These are phyloP conservation scores for Eupleurogrammus muticus DNA, from an alignment of 2,797 vertebrate species.

Conservation along the genomic window DNA sequence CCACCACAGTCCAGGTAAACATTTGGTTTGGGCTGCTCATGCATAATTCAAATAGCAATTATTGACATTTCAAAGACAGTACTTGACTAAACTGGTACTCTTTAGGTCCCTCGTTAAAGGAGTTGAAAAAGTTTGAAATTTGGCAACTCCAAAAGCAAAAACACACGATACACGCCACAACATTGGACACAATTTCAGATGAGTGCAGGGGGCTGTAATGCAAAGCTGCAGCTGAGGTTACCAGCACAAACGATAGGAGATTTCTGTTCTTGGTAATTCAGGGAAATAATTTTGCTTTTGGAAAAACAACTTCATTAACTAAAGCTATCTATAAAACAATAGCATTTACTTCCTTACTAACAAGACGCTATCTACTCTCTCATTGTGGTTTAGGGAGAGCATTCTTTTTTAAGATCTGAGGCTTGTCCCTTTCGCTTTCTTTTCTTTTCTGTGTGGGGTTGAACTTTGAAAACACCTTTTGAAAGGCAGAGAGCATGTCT, in stretches of 20 bases:
- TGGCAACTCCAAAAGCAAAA: not conserved
- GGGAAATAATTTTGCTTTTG: too few relatives aligned
- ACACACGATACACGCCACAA: not conserved
- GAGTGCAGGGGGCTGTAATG: not conserved
- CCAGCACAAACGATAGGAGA: not conserved
- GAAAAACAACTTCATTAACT: too few relatives aligned
- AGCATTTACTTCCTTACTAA: too few relatives aligned
- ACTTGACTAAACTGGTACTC: not conserved
- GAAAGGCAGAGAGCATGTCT: too few relatives aligned
- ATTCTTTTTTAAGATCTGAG: too few relatives aligned
- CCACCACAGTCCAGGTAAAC: constrained; percentile 10
- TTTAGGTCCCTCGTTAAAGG: not conserved
- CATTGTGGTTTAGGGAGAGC: too few relatives aligned
- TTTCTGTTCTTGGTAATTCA: too few relatives aligned
- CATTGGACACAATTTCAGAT: not conserved
- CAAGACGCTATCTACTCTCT: too few relatives aligned
- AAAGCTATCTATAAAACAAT: too few relatives aligned
- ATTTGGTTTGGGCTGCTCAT: constrained; percentile 6
- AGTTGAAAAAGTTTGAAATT: not conserved
- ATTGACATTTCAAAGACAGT: not conserved
- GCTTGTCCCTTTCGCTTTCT: too few relatives aligned
- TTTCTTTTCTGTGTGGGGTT: too few relatives aligned
- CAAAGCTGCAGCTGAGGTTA: not conserved
- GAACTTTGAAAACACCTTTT: too few relatives aligned
- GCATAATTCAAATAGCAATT: not conserved